Conservation (phyloP, 2,888 invertebrate species). For the Gryllus longicercus region DNA sequence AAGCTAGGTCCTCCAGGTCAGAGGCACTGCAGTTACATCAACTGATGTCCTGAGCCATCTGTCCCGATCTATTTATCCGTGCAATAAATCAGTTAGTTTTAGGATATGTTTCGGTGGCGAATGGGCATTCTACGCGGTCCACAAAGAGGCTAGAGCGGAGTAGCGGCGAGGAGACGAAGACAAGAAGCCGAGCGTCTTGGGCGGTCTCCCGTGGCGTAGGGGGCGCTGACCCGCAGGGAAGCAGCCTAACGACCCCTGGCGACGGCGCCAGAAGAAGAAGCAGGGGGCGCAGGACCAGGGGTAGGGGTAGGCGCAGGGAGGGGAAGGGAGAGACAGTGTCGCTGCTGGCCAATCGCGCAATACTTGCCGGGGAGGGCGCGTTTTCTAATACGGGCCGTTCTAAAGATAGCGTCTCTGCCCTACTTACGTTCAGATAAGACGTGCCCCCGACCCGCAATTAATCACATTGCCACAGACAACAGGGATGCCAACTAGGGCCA, state of each 20-base stretch:
- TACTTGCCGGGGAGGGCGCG: neutral
- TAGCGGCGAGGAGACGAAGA: too few relatives aligned
- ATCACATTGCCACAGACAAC: neutral
- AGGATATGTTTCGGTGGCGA: too few relatives aligned
- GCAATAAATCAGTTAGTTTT: too few relatives aligned
- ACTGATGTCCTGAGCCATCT: too few relatives aligned
- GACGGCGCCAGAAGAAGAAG: neutral
- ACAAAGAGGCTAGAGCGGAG: too few relatives aligned
- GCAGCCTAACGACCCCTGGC: neutral
- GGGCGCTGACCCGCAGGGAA: neutral
- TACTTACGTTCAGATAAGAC: neutral
- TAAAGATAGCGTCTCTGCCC: neutral
- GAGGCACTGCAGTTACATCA: too few relatives aligned
- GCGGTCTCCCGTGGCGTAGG: neutral
- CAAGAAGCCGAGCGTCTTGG: too few relatives aligned
- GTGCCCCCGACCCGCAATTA: neutral
- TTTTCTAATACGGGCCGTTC: conserved; percentile 17
- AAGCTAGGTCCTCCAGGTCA: too few relatives aligned
- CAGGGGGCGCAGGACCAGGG: neutral
- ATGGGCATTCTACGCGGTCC: too few relatives aligned
- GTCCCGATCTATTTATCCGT: too few relatives aligned
- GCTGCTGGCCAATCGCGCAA: neutral
- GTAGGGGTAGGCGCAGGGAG: neutral
- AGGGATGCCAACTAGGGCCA: neutral
- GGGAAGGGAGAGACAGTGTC: neutral